Base-by-base conservation (phyloP, 1,140 invertebrate species). In the Pissodes strobi region DNA sequence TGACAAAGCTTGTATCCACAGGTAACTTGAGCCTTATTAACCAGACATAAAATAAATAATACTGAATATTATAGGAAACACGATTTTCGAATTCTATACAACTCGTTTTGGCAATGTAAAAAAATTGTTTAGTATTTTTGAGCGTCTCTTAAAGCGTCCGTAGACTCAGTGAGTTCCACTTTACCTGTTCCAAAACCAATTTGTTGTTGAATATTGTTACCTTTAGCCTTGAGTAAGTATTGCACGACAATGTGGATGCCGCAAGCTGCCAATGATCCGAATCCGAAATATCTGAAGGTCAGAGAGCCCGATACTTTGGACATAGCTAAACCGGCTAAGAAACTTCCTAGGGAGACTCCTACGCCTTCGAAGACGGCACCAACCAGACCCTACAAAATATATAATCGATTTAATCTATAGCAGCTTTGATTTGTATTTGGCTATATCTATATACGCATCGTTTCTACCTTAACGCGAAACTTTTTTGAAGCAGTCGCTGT, bases 351-450 rank as follows among this genome's bases (percentile, higher is more conserved):
- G 0, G 91, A 88, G 0, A 90, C 88, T 21, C 91, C 92, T 5
- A 94, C 82, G 17, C 92, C 92, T 82, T 94, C 92, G 75, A 94
- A 95, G 46, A 92, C 81, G 25, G 90, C 91, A 18, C 92, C 91
- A 18, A 93, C 86, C 18, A 95, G 79, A 55, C 91, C 92, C 83
- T 93, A 82, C 13, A 56, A n/a, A n/a, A n/a, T n/a, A n/a, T n/a
- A n/a, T n/a, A n/a, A n/a, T n/a, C n/a, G n/a, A n/a, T n/a, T n/a
- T n/a, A n/a, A n/a, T n/a, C n/a, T n/a, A n/a, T n/a, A n/a, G n/a
- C n/a, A n/a, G n/a, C n/a, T n/a, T n/a, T n/a, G n/a, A n/a, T n/a
- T n/a, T n/a, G n/a, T n/a, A n/a, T n/a, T n/a, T n/a, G n/a, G n/a
- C n/a, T n/a, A n/a, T n/a, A n/a, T n/a, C n/a, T n/a, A n/a, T n/a